These are phyloP conservation scores for Sylvietta virens DNA, from an alignment of 2,113 vertebrate species.

Conservation along the genomic window DNA sequence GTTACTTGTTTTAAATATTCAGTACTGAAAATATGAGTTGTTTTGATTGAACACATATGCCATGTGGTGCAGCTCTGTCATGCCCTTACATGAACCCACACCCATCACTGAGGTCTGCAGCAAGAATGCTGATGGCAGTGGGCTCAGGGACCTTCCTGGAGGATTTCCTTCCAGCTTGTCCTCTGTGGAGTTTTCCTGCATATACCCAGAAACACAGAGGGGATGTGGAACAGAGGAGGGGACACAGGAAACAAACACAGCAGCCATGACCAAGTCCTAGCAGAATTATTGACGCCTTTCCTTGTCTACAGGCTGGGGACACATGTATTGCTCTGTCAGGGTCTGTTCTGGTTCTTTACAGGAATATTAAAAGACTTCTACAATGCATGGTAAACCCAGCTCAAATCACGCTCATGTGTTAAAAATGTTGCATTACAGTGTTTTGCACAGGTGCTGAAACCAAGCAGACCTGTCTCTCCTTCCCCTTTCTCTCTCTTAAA, in stretches of 20 bases:
- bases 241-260: not conserved
- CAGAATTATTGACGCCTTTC: not conserved
- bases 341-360: not conserved
- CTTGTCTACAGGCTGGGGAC: too few relatives aligned
- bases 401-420: rapidly evolving
- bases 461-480: not conserved
- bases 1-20: not conserved
- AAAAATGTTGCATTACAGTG: not conserved
- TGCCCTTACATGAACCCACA: rapidly evolving
- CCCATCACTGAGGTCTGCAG: not conserved
- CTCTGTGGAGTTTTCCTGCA: not conserved
- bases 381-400: not conserved
- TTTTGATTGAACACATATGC: not conserved
- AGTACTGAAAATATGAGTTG: not conserved
- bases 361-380: not conserved
- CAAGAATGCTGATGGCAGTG: not conserved
- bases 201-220: not conserved
- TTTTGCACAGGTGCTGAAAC: not conserved
- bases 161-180: not conserved
- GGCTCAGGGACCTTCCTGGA: not conserved
- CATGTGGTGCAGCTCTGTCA: not conserved
- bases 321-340: not conserved
- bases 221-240: not conserved
- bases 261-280: not conserved
- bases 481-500: not conserved